Evolutionary conservation across 2,797 vertebrate genomes (phyloP).

Genomic region (Crenuchus spilurus): DNA sequence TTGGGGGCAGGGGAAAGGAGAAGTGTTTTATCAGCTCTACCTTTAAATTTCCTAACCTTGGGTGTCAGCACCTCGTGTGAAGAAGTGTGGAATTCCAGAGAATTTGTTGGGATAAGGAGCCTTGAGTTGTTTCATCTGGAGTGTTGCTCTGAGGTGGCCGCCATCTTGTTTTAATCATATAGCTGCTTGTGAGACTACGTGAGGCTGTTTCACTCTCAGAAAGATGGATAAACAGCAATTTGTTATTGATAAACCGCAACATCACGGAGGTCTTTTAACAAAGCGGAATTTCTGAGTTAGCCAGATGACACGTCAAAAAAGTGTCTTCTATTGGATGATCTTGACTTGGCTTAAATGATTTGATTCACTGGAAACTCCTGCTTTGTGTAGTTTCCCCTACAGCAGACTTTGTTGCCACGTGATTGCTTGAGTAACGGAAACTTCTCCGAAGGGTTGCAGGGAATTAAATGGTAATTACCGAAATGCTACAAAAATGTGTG

Average conservation of each 20-base stretch:
- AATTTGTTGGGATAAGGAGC: conserved; percentile 46
- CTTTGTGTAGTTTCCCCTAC: background rate
- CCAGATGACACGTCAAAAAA: background rate
- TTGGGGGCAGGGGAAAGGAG: conserved; percentile 54
- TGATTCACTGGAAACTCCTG: background rate
- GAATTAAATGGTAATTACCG: conserved; percentile 44
- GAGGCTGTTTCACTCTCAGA: conserved; percentile 16
- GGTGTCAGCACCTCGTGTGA: conserved; percentile 23
- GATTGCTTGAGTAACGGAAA: conserved; percentile 45
- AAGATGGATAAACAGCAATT: conserved; percentile 49
- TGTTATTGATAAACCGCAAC: conserved; percentile 41
- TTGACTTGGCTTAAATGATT: background rate
- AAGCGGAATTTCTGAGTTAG: background rate
- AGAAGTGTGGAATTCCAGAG: conserved; percentile 28
- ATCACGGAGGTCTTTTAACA: background rate
- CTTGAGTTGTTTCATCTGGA: conserved; percentile 36
- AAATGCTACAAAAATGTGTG: conserved; percentile 36
- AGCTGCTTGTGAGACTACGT: conserved; percentile 32
- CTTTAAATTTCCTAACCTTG: conserved; percentile 31
- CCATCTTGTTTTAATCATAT: conserved; percentile 53
- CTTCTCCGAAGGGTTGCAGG: conserved; percentile 44
- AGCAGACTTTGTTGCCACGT: conserved; percentile 41
- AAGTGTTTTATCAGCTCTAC: conserved; percentile 59
- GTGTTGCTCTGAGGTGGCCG: conserved; percentile 5
- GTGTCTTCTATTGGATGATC: background rate